A percentile compares a stretch with the other conserved stretches of the same genome.
phyloP scores from a whole-genome alignment of 2,113 vertebrate species.

The Psephotus haematonotus region DNA sequence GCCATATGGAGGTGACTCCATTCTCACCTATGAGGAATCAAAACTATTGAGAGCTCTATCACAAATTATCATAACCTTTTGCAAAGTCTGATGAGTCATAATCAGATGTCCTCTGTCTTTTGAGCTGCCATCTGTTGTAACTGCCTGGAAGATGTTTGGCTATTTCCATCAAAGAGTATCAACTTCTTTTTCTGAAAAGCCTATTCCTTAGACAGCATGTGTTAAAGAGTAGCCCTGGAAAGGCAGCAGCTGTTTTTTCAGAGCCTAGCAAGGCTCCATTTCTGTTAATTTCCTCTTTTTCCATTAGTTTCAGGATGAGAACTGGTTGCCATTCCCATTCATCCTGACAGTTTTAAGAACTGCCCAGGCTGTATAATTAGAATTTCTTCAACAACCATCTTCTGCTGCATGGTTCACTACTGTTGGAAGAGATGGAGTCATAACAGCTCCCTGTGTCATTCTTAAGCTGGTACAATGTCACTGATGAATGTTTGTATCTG shows the following conservation, averaged over 20 bases:
- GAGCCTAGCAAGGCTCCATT: not conserved
- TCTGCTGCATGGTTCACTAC: not conserved
- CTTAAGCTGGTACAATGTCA: not conserved
- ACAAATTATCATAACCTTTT: constrained; percentile 1
- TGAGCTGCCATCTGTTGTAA: constrained; percentile 51
- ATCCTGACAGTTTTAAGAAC: not conserved
- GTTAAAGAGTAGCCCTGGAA: constrained; percentile 1
- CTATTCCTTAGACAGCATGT: not conserved
- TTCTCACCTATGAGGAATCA: not conserved
- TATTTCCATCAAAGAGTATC: constrained; percentile 34
- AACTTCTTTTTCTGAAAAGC: not conserved
- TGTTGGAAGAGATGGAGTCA: not conserved
- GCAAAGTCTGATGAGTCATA: constrained; percentile 5
- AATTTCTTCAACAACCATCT: not conserved
- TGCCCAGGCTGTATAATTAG: not conserved
- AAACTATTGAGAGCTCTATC: not conserved
- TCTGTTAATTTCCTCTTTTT: not conserved
- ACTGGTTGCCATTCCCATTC: not conserved
- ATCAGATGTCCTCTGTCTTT: constrained; percentile 43
- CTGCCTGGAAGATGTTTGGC: constrained; percentile 12
- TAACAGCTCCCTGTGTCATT: not conserved
- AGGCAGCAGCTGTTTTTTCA: not conserved
- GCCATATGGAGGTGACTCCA: not conserved
- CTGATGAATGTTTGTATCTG: not conserved
- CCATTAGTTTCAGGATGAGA: not conserved